Conservation (phyloP, 2,888 invertebrate species). For the Escarpia spicata region DNA sequence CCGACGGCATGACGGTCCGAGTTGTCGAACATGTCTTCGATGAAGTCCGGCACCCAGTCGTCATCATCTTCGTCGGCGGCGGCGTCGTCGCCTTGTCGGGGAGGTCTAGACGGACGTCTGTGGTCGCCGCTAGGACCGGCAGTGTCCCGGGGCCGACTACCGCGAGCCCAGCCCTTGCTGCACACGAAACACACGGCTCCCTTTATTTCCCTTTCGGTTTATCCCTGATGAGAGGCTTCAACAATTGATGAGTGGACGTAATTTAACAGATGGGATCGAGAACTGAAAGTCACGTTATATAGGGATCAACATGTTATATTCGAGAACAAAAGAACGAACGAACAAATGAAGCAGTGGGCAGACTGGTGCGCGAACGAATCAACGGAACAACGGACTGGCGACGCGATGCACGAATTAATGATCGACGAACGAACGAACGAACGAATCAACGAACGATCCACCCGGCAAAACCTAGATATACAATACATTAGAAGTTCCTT, state of each 20-base stretch:
- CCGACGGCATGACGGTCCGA: constrained; percentile 36
- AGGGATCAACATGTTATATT: not conserved
- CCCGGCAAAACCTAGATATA: too few species aligned
- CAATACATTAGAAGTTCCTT: too few species aligned
- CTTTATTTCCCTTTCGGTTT: not conserved
- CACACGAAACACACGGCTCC: not conserved
- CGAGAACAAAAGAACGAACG: not conserved
- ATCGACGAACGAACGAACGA: too few species aligned
- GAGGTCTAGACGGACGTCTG: not conserved
- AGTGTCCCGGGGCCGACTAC: not conserved
- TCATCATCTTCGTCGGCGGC: constrained; percentile 26
- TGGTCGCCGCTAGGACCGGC: not conserved
- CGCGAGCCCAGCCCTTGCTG: not conserved
- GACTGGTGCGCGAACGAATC: too few species aligned
- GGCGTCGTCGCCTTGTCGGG: not conserved
- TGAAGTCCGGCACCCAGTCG: constrained; percentile 29
- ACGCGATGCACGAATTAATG: too few species aligned
- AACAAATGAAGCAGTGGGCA: not conserved
- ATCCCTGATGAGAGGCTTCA: not conserved
- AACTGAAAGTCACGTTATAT: not conserved
- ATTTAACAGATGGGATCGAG: not conserved
- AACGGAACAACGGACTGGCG: too few species aligned
- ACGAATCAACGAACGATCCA: too few species aligned
- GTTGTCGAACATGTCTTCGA: constrained; percentile 39
- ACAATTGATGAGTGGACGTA: not conserved